Conservation (phyloP, 37 sponge, comb jelly and placozoan species). For the Ephydatia muelleri region DNA sequence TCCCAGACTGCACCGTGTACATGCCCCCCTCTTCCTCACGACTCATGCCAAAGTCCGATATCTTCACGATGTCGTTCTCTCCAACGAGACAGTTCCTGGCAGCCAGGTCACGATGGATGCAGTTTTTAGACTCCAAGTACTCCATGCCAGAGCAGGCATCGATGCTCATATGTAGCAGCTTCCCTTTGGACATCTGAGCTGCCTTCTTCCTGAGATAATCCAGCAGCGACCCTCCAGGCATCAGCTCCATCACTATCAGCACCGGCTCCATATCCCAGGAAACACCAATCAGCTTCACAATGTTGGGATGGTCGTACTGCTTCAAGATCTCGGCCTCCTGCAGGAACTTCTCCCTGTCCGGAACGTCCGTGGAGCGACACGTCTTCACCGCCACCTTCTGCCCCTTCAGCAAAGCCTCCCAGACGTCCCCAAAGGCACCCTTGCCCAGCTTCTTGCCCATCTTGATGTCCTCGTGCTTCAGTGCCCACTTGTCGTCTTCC, state of each 20-base stretch:
- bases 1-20: conserved; percentile 61
- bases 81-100: conserved; percentile 81
- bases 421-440: conserved; percentile 94
- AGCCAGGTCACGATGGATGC: conserved; percentile 85
- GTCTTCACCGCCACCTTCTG: conserved; percentile 84
- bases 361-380: conserved; percentile 73
- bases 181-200: conserved; percentile 20
- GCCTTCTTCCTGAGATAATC: conserved; percentile 85
- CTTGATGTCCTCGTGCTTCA: conserved; percentile 37
- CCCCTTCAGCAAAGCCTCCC: conserved; percentile 50
- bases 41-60: conserved; percentile 86
- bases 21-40: conserved; percentile 69
- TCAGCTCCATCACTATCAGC: conserved; percentile 95
- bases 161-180: conserved; percentile 56
- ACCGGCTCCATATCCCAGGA: conserved; percentile 78
- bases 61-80: conserved; percentile 64
- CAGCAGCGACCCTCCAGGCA: conserved; percentile 88
- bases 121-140: conserved; percentile 70
- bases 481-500: conserved; percentile 58
- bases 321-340: conserved; percentile 76
- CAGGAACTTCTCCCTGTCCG: conserved; percentile 78
- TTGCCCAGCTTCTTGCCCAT: conserved; percentile 58
- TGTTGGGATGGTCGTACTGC: conserved; percentile 83
- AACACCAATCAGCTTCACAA: conserved; percentile 74
- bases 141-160: conserved; percentile 78